These are phyloP conservation scores for Aurelia sp. DNA, from an alignment of 30 jellyfish, hydroid and myxozoan species.

Conservation along the genomic window DNA sequence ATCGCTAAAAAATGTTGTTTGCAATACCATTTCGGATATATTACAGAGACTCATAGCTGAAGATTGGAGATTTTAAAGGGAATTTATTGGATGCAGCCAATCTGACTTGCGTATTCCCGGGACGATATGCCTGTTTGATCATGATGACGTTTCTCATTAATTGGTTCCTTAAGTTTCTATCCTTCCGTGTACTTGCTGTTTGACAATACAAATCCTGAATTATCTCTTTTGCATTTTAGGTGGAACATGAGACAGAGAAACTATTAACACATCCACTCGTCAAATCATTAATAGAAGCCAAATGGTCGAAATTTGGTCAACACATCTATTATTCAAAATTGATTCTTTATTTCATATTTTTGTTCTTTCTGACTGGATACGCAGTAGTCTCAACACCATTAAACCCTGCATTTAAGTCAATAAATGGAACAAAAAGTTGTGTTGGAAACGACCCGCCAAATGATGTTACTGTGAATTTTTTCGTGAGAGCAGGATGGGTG, in stretches of 20 bases:
- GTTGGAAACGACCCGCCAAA: slow-evolving; percentile 7
- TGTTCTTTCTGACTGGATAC: slow-evolving; percentile 62
- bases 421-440: slow-evolving; percentile 37
- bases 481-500: slow-evolving; percentile 21
- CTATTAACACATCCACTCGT: slow-evolving; percentile 74
- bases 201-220: neutral
- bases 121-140: no score
- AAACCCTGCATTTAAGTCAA: slow-evolving; percentile 16
- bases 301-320: slow-evolving; percentile 85
- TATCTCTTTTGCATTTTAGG: slow-evolving; percentile 25
- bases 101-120: no score
- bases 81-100: no score
- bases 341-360: slow-evolving; percentile 26
- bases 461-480: slow-evolving; percentile 8
- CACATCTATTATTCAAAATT: slow-evolving; percentile 69
- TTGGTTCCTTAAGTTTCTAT: no score
- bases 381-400: slow-evolving; percentile 68
- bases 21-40: no score
- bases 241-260: slow-evolving; percentile 55
- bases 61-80: no score
- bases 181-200: no score
- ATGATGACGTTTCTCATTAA: no score
- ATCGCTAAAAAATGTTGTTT: no score
- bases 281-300: slow-evolving; percentile 46
- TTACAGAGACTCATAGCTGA: no score